Conservation (phyloP, 2,888 invertebrate species). For the Drosophila pullipes region DNA sequence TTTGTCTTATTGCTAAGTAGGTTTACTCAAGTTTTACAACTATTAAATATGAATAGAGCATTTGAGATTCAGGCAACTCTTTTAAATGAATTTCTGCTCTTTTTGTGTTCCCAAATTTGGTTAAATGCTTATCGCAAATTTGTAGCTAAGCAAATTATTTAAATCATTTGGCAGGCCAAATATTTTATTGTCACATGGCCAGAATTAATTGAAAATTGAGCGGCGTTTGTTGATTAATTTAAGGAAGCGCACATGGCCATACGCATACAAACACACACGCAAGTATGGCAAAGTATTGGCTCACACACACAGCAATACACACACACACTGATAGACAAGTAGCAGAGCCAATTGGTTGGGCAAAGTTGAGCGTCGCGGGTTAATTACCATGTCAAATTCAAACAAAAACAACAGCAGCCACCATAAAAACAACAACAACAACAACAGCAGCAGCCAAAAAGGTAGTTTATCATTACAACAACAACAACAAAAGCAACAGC, state of each 20-base stretch:
- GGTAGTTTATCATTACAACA: slow-evolving; percentile 78
- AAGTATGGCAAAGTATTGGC: slow-evolving; percentile 2
- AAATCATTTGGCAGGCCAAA: slow-evolving; percentile 57
- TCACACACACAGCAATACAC: slow-evolving; percentile 1
- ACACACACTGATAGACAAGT: neutral
- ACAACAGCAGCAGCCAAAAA: slow-evolving; percentile 32
- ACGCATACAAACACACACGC: slow-evolving; percentile 16
- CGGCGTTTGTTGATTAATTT: slow-evolving; percentile 74
- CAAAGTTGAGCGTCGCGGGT: slow-evolving; percentile 81
- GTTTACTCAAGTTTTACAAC: rapidly evolving
- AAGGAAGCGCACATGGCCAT: slow-evolving; percentile 71
- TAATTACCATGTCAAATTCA: slow-evolving; percentile 81
- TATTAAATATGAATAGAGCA: slow-evolving; percentile 11
- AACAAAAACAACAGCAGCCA: slow-evolving; percentile 72
- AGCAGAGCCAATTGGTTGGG: slow-evolving; percentile 67
- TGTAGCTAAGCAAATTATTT: slow-evolving; percentile 61
- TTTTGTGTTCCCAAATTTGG: slow-evolving; percentile 53
- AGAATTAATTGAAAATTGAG: slow-evolving; percentile 75
- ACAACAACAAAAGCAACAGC: slow-evolving; percentile 48
- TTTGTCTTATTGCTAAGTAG: neutral
- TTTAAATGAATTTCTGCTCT: neutral
- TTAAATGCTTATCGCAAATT: slow-evolving; percentile 57
- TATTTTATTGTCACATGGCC: slow-evolving; percentile 66
- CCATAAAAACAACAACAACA: slow-evolving; percentile 40
- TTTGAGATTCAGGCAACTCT: neutral